These are phyloP conservation scores for Nasonia oneida DNA, from an alignment of 2,888 invertebrate genomes.

Conservation along the genomic window DNA sequence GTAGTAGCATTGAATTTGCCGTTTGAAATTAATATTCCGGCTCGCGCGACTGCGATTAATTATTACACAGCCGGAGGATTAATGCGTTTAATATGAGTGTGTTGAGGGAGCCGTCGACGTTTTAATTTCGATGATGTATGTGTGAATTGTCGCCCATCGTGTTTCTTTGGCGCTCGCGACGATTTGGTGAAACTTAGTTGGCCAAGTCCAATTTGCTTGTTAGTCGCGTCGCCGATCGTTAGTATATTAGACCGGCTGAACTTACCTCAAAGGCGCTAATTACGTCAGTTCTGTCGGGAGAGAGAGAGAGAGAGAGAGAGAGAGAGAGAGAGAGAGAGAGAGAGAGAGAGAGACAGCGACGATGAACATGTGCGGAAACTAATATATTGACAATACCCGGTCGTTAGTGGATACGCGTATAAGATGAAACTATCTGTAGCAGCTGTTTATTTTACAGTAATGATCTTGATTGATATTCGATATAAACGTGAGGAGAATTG, in stretches of 20 bases:
- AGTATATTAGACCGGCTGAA: constrained; percentile 33
- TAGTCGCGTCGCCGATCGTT: constrained; percentile 28
- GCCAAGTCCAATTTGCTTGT: constrained; percentile 26
- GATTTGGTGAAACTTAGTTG: background rate
- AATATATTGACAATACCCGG: constrained; percentile 25
- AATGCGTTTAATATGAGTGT: background rate
- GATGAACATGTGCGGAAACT: constrained; percentile 16
- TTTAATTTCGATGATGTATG: constrained; percentile 1
- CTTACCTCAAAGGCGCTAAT: constrained; percentile 34
- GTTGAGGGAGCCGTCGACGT: background rate
- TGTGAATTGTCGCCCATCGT: background rate
- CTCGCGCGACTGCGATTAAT: background rate
- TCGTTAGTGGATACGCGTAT: background rate
- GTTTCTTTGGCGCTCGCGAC: background rate
- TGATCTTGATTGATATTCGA: background rate
- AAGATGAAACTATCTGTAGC: background rate
- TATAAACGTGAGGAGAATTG: background rate
- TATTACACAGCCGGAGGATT: background rate
- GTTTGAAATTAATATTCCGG: background rate
- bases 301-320: too few species aligned
- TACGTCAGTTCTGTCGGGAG: constrained; percentile 2
- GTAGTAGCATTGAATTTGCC: background rate
- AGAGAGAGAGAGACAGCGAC: background rate
- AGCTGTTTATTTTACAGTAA: background rate
- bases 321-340: too few species aligned